Conservation (phyloP, 1,140 invertebrate genomes). For the Brachionus calyciflorus region DNA sequence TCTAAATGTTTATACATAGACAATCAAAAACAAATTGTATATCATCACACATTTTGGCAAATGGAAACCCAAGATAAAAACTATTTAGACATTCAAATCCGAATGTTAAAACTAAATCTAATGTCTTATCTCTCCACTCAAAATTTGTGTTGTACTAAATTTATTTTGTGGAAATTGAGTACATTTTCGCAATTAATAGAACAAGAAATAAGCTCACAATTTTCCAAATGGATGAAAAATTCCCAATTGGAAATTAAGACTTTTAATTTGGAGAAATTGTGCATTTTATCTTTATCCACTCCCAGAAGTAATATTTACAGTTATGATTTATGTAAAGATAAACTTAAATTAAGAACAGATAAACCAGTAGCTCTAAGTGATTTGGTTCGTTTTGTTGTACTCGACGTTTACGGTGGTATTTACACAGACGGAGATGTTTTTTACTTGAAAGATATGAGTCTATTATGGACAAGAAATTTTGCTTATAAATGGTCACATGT, state of each 20-base stretch:
- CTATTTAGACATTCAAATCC: background rate
- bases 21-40: background rate
- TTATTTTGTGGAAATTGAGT: slow-evolving; percentile 12
- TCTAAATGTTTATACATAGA: background rate
- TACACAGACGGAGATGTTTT: slow-evolving; percentile 34
- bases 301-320: background rate
- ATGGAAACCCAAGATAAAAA: no score
- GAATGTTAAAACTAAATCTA: background rate
- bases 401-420: slow-evolving; percentile 21
- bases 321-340: background rate
- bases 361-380: background rate
- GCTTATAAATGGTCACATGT: slow-evolving; percentile 33
- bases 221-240: background rate
- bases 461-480: slow-evolving; percentile 6
- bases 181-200: background rate
- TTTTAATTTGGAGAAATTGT: background rate
- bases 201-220: background rate
- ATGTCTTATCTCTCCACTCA: slow-evolving; percentile 21
- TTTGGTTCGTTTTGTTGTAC: background rate
- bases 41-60: slow-evolving; percentile 24
- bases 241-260: background rate
- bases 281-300: background rate
- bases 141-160: slow-evolving; percentile 13
- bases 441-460: background rate
- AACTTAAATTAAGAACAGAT: background rate